Conservation (phyloP, 2,888 invertebrate species). For the Dorcus parallelipipedus region DNA sequence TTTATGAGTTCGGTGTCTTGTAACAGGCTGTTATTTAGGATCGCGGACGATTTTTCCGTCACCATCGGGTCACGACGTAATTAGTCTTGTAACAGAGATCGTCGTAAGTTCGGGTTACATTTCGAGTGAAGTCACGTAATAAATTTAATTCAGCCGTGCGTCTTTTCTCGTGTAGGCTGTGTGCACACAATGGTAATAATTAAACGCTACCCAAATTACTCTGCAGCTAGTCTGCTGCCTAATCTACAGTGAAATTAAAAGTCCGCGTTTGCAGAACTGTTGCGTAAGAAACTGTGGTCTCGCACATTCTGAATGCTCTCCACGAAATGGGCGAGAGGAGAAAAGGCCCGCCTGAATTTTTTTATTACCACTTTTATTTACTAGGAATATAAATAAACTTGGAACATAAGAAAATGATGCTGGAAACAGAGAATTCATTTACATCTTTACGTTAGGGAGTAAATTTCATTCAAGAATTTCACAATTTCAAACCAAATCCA, state of each 20-base stretch:
- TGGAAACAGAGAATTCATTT: too few species aligned
- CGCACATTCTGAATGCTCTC: too few species aligned
- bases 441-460: too few species aligned
- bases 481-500: too few species aligned
- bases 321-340: too few species aligned
- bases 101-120: slow-evolving; percentile 7
- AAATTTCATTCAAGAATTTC: too few species aligned
- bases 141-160: slow-evolving; percentile 10
- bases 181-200: slow-evolving; percentile 23
- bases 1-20: neutral
- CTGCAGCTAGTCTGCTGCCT: slow-evolving; percentile 25
- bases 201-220: slow-evolving; percentile 29
- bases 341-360: too few species aligned
- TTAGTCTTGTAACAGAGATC: slow-evolving; percentile 22
- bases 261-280: slow-evolving; percentile 8
- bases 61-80: slow-evolving; percentile 21
- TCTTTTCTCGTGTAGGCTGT: neutral
- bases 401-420: too few species aligned
- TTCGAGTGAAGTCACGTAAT: slow-evolving; percentile 10
- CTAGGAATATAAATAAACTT: too few species aligned
- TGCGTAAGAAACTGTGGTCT: neutral
- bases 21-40: too few species aligned
- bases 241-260: slow-evolving; percentile 38
- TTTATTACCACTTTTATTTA: too few species aligned
- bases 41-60: slow-evolving; percentile 17